Conservation (phyloP, 2,888 invertebrate genomes). For the Uloborus plumipes region DNA sequence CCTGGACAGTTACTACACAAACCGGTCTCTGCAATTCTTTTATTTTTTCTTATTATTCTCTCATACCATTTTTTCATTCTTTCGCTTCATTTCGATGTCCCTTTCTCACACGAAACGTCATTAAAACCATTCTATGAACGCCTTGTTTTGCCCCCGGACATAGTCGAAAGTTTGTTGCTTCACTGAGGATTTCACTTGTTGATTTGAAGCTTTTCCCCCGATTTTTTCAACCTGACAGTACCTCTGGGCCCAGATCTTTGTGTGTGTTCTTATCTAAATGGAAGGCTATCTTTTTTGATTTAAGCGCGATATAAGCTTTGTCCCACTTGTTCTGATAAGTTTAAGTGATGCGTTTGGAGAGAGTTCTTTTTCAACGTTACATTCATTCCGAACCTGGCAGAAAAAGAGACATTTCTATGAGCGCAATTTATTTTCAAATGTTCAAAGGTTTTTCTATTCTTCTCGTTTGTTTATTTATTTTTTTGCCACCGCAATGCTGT, state of each 20-base stretch:
- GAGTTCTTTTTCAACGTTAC: neutral
- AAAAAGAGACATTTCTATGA: no score
- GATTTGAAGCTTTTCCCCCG: conserved; percentile 25
- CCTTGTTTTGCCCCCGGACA: conserved; percentile 33
- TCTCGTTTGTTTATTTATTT: no score
- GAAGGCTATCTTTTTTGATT: conserved; percentile 26
- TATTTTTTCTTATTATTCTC: conserved; percentile 49
- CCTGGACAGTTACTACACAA: conserved; percentile 62
- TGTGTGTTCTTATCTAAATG: conserved; percentile 57
- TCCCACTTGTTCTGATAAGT: conserved; percentile 38
- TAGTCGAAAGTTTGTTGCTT: conserved; percentile 47
- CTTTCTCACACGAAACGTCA: conserved; percentile 62
- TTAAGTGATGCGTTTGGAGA: conserved; percentile 16
- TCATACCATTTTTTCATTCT: conserved; percentile 49
- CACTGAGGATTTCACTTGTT: conserved; percentile 39
- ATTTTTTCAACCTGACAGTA: neutral
- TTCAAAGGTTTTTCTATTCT: no score
- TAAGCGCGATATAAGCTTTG: conserved; percentile 29
- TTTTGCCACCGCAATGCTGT: no score
- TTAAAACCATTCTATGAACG: conserved; percentile 50
- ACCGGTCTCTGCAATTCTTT: conserved; percentile 44
- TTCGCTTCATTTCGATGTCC: conserved; percentile 54
- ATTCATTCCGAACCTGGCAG: no score
- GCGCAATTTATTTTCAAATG: no score
- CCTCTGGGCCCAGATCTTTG: conserved; percentile 7